These are phyloP conservation scores for Brachypalpus laphriformis DNA, from an alignment of 2,888 invertebrate genomes.

Conservation along the genomic window DNA sequence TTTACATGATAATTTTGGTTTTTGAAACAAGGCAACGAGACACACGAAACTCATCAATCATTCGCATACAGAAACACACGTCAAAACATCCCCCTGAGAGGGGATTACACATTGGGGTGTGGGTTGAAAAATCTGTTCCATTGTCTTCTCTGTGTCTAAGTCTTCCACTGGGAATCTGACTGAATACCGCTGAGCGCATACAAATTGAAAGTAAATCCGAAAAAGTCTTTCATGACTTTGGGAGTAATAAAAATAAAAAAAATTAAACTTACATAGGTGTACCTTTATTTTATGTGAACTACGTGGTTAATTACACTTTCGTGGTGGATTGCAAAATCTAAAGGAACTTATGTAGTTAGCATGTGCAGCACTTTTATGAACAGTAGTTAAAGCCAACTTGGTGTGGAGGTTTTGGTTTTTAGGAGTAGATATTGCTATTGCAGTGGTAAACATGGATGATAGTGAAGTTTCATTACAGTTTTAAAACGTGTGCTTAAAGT, in stretches of 20 bases:
- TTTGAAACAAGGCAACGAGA: conserved; percentile 4
- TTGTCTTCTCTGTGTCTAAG: background rate
- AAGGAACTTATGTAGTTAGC: background rate
- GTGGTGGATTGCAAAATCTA: background rate
- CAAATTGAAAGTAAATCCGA: conserved; percentile 15
- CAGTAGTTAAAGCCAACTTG: background rate
- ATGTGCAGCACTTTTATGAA: background rate
- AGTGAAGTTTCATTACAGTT: background rate
- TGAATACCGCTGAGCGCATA: background rate
- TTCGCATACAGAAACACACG: conserved; percentile 35
- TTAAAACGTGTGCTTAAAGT: background rate
- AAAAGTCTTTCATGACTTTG: background rate
- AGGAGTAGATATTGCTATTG: background rate
- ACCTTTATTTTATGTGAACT: background rate
- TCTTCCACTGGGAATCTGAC: background rate
- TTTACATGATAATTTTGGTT: conserved; percentile 23
- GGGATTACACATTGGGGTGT: background rate
- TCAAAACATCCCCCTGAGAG: conserved; percentile 2
- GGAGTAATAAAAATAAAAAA: background rate
- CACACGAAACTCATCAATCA: conserved; percentile 54
- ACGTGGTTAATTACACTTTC: conserved; percentile 22
- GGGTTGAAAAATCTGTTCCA: conserved; percentile 9
- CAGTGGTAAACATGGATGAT: background rate
- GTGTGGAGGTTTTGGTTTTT: background rate
- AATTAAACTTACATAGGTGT: background rate